Conservation (phyloP, 1,140 invertebrate genomes). For the Temnothorax longispinosus region DNA sequence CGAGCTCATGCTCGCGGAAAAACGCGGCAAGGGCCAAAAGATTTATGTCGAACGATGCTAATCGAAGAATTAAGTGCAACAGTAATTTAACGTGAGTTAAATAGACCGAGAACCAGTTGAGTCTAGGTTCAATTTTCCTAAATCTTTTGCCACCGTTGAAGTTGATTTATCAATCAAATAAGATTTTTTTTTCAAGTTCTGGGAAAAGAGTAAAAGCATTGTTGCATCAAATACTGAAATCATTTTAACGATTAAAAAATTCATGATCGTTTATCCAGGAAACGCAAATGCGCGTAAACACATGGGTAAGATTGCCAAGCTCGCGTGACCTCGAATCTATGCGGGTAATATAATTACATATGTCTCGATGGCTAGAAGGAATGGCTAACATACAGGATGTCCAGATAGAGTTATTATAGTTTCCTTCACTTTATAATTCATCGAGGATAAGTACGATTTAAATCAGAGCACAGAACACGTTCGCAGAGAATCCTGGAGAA, state of each 20-base stretch:
- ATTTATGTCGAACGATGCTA: conserved; percentile 24
- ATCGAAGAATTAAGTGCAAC: background rate
- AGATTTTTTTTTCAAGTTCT: background rate
- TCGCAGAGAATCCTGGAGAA: background rate
- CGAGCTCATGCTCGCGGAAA: conserved; percentile 16
- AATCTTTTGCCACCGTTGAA: background rate
- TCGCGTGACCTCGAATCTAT: background rate
- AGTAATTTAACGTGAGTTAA: background rate
- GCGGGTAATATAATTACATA: background rate
- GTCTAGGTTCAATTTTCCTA: background rate
- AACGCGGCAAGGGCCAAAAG: background rate
- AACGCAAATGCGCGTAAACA: background rate
- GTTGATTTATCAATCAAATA: background rate
- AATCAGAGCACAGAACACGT: background rate
- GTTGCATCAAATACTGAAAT: background rate
- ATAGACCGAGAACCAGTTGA: background rate
- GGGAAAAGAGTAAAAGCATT: background rate
- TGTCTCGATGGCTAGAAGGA: background rate
- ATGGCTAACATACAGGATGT: background rate
- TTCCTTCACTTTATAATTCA: background rate
- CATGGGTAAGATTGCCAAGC: background rate
- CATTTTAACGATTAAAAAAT: background rate
- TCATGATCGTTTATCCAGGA: background rate
- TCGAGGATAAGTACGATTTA: background rate
- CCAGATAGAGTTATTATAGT: background rate